Evolutionary conservation across 2,797 vertebrate genomes (phyloP).

Genomic region (Sebastes hopkinsi): DNA sequence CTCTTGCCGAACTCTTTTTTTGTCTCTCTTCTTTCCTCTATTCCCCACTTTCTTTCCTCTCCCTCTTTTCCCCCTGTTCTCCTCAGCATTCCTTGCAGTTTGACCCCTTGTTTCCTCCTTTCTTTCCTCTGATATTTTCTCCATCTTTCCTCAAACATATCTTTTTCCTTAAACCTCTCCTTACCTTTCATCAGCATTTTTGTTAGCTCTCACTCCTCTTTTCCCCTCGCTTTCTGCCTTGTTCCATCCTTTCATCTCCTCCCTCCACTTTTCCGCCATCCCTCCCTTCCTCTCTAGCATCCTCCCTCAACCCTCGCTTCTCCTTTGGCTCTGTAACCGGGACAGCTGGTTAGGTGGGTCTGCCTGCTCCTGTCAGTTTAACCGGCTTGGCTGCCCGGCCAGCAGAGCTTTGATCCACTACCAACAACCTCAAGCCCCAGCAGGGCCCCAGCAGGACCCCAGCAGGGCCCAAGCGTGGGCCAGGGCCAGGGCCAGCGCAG

Average conservation of each 20-base stretch:
- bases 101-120: background rate
- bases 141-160: background rate
- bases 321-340: slow-evolving; percentile 62
- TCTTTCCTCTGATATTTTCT: background rate
- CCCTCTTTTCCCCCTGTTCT: background rate
- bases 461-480: background rate
- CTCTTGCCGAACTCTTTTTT: background rate
- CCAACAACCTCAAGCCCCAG: slow-evolving; percentile 51
- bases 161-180: background rate
- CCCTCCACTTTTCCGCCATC: background rate
- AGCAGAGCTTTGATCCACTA: slow-evolving; percentile 70
- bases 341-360: slow-evolving; percentile 75
- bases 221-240: background rate
- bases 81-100: background rate
- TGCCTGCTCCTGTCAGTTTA: slow-evolving; percentile 70
- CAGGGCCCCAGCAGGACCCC: slow-evolving; percentile 4
- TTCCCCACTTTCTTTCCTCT: background rate
- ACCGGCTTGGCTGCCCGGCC: slow-evolving; percentile 47
- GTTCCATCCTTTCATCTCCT: slow-evolving; percentile 1
- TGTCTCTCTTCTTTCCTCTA: background rate
- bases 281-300: background rate
- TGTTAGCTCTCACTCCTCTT: background rate
- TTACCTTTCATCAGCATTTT: background rate
- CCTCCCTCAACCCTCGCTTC: background rate
- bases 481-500: slow-evolving; percentile 28